Percentiles rank a stretch among this genome's conserved stretches.
phyloP scores from a whole-genome alignment of 2,113 vertebrate genomes.

The Hepsetus odoe region DNA sequence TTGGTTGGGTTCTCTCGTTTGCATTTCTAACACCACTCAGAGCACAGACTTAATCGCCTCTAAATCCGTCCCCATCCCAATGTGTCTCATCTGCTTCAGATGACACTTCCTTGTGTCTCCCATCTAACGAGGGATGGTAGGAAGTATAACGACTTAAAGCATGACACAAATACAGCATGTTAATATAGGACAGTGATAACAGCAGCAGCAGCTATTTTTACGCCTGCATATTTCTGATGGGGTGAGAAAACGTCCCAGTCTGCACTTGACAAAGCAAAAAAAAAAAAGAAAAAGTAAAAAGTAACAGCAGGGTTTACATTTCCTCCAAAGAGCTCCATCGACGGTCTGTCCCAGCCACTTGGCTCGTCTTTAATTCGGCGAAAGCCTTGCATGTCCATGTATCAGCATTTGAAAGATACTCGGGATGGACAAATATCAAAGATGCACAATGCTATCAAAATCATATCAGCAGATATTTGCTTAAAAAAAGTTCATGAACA shows the following conservation, averaged over 20 bases:
- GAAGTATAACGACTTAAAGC: neutral
- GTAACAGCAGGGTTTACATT: neutral
- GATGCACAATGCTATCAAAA: no score
- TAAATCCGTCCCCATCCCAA: no score
- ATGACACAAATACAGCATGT: slow-evolving; percentile 22
- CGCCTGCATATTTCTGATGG: slow-evolving; percentile 18
- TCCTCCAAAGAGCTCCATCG: neutral
- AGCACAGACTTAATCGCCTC: no score
- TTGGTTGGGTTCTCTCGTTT: no score
- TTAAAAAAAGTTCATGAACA: no score
- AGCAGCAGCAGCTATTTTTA: slow-evolving; percentile 43
- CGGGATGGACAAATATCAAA: neutral
- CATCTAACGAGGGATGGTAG: neutral
- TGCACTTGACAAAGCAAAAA: neutral
- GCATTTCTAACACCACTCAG: no score
- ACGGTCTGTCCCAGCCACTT: neutral
- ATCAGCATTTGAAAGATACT: neutral
- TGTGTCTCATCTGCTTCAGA: no score
- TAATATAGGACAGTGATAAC: slow-evolving; percentile 36
- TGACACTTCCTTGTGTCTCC: neutral
- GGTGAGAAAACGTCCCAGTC: slow-evolving; percentile 17
- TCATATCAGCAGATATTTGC: no score
- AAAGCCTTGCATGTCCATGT: neutral
- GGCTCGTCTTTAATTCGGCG: neutral
- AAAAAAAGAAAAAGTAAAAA: neutral